These are phyloP conservation scores for Trichonephila clavipes DNA, from an alignment of 1,140 invertebrate species.

Conservation along the genomic window DNA sequence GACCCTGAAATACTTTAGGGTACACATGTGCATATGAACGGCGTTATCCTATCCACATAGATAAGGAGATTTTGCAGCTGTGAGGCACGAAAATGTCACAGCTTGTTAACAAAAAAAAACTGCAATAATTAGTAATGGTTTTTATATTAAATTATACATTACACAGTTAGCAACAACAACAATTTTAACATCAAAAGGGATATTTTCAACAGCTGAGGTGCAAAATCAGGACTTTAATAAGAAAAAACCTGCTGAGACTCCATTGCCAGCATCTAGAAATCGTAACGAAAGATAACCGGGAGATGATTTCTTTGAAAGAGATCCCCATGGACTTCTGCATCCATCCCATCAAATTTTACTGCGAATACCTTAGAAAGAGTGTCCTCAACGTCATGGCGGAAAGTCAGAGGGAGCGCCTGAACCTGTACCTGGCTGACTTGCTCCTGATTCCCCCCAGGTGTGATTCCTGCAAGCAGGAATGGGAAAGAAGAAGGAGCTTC, in stretches of 20 bases:
- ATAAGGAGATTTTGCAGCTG: no score
- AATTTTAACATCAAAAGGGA: no score
- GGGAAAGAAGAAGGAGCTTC: neutral
- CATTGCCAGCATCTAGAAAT: constrained; percentile 8
- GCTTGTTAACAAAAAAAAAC: no score
- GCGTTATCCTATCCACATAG: no score
- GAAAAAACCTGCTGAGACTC: constrained; percentile 25
- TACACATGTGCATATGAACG: no score
- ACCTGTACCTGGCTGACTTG: constrained; percentile 18
- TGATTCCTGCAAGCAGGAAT: constrained; percentile 22
- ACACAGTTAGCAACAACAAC: no score
- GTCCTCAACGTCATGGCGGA: constrained; percentile 30
- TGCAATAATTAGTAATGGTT: no score
- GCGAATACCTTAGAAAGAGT: neutral
- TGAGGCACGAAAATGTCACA: no score
- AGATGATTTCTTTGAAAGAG: neutral
- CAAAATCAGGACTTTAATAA: neutral
- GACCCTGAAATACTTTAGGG: no score
- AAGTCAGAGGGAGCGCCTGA: constrained; percentile 17
- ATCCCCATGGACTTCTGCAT: constrained; percentile 1
- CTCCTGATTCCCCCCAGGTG: neutral
- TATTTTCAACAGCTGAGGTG: neutral
- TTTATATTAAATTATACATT: no score
- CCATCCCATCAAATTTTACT: constrained; percentile 27
- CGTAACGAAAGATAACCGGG: no score